Base-by-base conservation (phyloP, 2,113 vertebrate genomes). In the Otus sunia region DNA sequence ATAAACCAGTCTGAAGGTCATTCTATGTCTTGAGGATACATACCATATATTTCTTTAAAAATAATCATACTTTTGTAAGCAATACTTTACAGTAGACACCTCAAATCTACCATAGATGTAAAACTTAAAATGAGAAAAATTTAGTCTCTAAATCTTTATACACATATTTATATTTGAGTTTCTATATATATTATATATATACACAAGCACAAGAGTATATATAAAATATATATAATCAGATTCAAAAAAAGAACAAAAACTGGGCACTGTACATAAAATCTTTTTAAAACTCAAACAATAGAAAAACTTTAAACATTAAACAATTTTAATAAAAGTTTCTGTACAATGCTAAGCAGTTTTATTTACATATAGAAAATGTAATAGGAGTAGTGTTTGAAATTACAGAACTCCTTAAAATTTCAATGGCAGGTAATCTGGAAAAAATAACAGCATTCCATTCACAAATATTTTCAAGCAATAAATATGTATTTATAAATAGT, bases 401-500 rank as follows among this genome's bases (percentile, higher is more conserved):
- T 98, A 99, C 99, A 99, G 96, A 98, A 99, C 99, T 99, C 99
- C 99, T 99, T 99, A 98, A 99, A 98, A 99, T 99, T 99, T 99
- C 98, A 99, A 99, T 99, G 99, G 99, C 99, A 99, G 99, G 99
- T 99, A 99, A 98, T 99, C 99, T 99, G 98, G 98, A 99, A 98
- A 99, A 99, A 99, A 99, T 99, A 99, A 99, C 99, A 99, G 99
- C 99, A 99, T 99, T 99, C 99, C 99, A 99, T 99, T 98, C 98
- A 99, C 99, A 99, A 99, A 99, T 99, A 99, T 99, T 98, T 99
- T 98, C 99, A 99, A 99, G 99, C 99, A 99, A 99, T 99, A 99
- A 99, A 99, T 99, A 99, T 99, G 99, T 98, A 99, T 99, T 99
- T 99, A 99, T 99, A 99, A 99, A 99, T 99, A 99, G 99, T 99